Conservation (phyloP, 2,113 vertebrate species). For the Pseudonaja textilis region DNA sequence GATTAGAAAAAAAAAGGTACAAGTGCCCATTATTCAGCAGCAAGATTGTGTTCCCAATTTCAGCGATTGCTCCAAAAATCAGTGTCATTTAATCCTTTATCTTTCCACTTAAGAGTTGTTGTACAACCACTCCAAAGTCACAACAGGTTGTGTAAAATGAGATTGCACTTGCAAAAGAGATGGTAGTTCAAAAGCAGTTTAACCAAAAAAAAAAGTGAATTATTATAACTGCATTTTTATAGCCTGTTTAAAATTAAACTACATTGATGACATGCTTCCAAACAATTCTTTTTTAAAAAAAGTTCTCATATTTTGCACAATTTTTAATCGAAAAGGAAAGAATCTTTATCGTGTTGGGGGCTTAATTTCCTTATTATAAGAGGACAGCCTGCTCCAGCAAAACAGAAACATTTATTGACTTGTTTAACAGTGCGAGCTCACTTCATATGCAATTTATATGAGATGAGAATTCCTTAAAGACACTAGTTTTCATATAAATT, state of each 20-base stretch:
- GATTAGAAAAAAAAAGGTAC: neutral
- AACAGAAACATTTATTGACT: constrained; percentile 69
- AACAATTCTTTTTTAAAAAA: neutral
- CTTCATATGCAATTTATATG: constrained; percentile 65
- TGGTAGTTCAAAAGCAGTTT: neutral
- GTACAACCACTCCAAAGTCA: neutral
- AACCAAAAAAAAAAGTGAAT: constrained; percentile 1
- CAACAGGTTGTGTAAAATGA: neutral
- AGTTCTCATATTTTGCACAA: neutral
- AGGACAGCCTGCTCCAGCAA: constrained; percentile 65
- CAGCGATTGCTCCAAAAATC: neutral
- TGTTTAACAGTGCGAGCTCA: constrained; percentile 61
- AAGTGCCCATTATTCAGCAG: neutral
- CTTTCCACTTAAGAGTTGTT: neutral
- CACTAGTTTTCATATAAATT: constrained; percentile 62
- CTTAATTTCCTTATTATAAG: constrained; percentile 13
- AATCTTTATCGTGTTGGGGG: neutral
- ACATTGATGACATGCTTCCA: neutral
- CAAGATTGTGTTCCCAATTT: neutral
- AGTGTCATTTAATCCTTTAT: neutral
- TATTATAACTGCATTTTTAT: constrained; percentile 18
- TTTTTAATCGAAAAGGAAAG: neutral
- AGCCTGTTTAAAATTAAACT: constrained; percentile 5
- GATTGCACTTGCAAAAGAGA: neutral
- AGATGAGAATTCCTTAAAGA: neutral